A percentile compares a stretch with the other conserved stretches of the same genome.
These are phyloP conservation scores for Pituophis catenifer DNA, from an alignment of 2,113 vertebrate species.

Conservation along the genomic window DNA sequence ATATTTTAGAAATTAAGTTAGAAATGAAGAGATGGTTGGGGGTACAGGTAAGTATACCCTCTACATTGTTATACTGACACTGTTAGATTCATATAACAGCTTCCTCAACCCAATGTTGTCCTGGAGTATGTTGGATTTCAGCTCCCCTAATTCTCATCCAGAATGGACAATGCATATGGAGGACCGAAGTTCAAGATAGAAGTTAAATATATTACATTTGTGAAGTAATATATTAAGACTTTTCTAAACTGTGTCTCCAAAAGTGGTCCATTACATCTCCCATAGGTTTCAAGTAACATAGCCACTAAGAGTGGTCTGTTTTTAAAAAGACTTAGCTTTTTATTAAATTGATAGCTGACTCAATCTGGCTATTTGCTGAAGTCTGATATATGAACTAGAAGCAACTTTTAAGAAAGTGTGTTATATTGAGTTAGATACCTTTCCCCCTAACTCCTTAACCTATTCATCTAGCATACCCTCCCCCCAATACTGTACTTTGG, in stretches of 20 bases:
- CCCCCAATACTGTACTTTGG: neutral
- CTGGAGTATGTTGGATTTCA: neutral
- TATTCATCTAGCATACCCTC: too few species aligned
- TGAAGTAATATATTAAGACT: neutral
- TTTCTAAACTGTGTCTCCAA: neutral
- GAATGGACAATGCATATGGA: neutral
- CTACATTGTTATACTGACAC: neutral
- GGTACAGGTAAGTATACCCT: neutral
- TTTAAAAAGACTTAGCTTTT: neutral
- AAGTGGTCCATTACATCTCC: neutral
- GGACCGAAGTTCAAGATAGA: neutral
- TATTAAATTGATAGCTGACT: neutral
- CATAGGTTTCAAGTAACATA: neutral
- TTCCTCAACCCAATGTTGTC: neutral
- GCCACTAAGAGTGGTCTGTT: neutral
- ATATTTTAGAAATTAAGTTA: neutral
- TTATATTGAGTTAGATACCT: neutral
- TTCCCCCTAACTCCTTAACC: neutral
- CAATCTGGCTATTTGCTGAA: neutral
- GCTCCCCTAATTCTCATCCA: neutral
- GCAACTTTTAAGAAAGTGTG: neutral
- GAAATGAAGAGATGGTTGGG: neutral
- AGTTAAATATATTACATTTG: neutral
- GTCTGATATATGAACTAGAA: neutral
- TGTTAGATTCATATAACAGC: neutral